Percentiles rank a stretch among this genome's conserved stretches.
Conservation (phyloP, 2,113 vertebrate species). For the Istiophorus platypterus region DNA sequence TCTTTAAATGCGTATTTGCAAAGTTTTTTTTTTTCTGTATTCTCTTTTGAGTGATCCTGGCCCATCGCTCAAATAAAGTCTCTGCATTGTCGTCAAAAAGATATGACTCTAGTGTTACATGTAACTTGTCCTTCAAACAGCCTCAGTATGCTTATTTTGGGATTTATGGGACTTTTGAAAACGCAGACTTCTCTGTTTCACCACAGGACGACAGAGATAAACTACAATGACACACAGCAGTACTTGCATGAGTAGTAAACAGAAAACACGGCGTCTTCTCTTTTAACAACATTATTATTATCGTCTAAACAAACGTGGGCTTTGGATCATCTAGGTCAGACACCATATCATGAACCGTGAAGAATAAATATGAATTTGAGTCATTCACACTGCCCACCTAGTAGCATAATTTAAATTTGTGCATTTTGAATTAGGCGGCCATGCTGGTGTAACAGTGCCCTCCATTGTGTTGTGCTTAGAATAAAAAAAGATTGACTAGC, state of each 20-base stretch:
- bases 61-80: slow-evolving; percentile 39
- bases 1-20: slow-evolving; percentile 31
- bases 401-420: neutral
- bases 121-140: slow-evolving; percentile 63
- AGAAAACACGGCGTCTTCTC: neutral
- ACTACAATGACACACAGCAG: slow-evolving; percentile 34
- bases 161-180: slow-evolving; percentile 50
- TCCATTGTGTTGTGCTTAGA: slow-evolving; percentile 47
- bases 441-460: slow-evolving; percentile 44
- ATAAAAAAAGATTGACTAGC: slow-evolving; percentile 47
- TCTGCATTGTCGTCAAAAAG: slow-evolving; percentile 30
- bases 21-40: slow-evolving; percentile 34
- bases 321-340: slow-evolving; percentile 5
- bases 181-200: slow-evolving; percentile 35
- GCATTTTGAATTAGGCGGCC: neutral
- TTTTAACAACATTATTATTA: neutral
- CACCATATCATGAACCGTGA: neutral
- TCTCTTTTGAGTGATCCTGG: slow-evolving; percentile 21
- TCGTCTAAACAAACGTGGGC: neutral
- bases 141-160: slow-evolving; percentile 39
- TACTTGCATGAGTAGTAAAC: neutral
- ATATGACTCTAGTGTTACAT: slow-evolving; percentile 30
- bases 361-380: neutral
- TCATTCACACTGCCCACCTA: neutral
- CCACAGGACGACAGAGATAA: slow-evolving; percentile 21